Percentiles rank a stretch among this genome's conserved stretches.
phyloP scores from a whole-genome alignment of 2,113 vertebrate genomes.

The Cochlearius cochlearius region DNA sequence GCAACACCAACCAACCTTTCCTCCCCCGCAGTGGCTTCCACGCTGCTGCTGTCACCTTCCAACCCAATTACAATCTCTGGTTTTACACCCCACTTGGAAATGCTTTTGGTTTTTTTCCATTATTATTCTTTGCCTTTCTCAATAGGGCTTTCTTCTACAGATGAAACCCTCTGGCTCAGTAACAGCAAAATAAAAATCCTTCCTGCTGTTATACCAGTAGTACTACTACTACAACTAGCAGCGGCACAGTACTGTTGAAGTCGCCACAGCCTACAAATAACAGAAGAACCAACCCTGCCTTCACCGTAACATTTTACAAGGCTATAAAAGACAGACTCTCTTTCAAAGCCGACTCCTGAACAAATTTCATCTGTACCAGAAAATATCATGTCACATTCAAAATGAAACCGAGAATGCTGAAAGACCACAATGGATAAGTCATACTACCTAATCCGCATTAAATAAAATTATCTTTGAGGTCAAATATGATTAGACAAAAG shows the following conservation, averaged over 20 bases:
- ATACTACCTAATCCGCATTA: neutral
- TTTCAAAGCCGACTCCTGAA: conserved; percentile 5
- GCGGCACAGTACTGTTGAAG: neutral
- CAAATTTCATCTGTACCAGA: neutral
- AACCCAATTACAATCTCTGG: neutral
- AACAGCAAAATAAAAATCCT: neutral
- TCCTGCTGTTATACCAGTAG: neutral
- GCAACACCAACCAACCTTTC: neutral
- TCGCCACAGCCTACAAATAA: neutral
- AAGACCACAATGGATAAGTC: neutral
- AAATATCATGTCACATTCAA: neutral
- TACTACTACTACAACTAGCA: neutral
- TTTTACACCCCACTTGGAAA: neutral
- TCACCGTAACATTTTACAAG: neutral
- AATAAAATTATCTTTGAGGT: conserved; percentile 1
- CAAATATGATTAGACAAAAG: conserved; percentile 15
- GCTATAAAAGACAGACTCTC: neutral
- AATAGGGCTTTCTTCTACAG: neutral
- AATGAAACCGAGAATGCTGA: conserved; percentile 1
- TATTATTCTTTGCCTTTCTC: neutral
- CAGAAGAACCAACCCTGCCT: neutral
- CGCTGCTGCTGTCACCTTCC: neutral
- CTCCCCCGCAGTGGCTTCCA: neutral
- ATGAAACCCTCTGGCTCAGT: neutral
- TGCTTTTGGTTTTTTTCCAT: neutral